Percentiles rank a stretch among this genome's conserved stretches.
phyloP scores from a whole-genome alignment of 2,113 vertebrate genomes.

The Illadopsis cleaveri region DNA sequence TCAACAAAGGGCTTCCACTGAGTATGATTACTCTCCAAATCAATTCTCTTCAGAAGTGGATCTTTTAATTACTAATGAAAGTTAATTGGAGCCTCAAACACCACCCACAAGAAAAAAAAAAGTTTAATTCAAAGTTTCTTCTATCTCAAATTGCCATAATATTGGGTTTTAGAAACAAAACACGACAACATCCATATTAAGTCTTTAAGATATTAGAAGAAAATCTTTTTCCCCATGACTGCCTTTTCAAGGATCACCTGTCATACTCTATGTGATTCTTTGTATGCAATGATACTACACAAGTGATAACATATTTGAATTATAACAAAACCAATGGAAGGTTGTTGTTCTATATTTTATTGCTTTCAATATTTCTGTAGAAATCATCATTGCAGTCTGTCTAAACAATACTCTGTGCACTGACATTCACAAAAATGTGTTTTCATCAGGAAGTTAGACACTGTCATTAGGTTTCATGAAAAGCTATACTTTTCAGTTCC shows the following conservation, averaged over 20 bases:
- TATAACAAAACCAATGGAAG: conserved; percentile 45
- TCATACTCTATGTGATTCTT: background rate
- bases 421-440: conserved; percentile 76
- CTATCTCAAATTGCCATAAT: background rate
- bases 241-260: conserved; percentile 21
- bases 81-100: background rate
- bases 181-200: background rate
- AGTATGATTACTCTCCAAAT: background rate
- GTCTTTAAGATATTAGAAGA: conserved; percentile 10
- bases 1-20: background rate
- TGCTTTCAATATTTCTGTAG: conserved; percentile 67
- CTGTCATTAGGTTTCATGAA: conserved; percentile 63
- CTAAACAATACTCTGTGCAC: conserved; percentile 72
- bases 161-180: background rate
- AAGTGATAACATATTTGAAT: conserved; percentile 41
- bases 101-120: background rate
- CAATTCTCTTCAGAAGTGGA: background rate
- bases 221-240: background rate
- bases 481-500: conserved; percentile 58
- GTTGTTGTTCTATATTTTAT: conserved; percentile 63
- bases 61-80: background rate
- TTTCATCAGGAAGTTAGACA: conserved; percentile 69
- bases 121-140: background rate
- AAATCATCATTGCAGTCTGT: conserved; percentile 58
- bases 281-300: conserved; percentile 10